A percentile compares a stretch with the other conserved stretches of the same genome.
These are phyloP conservation scores for Porites rus DNA, from an alignment of 92 coral and sea anemone species.

Conservation along the genomic window DNA sequence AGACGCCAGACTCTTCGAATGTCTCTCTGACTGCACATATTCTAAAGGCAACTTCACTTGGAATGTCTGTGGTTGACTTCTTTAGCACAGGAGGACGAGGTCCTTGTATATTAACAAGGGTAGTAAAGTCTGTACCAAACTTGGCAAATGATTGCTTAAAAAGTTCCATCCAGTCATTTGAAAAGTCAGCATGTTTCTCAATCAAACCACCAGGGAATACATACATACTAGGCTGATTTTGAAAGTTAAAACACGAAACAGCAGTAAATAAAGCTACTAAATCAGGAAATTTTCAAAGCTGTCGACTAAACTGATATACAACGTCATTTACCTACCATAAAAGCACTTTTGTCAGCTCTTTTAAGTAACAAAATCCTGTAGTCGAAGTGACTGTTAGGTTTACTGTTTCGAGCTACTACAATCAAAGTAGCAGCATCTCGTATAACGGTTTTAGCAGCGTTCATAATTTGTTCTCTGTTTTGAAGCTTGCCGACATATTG, in stretches of 20 bases:
- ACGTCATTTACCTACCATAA: constrained; percentile 77
- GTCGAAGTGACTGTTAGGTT: constrained; percentile 57
- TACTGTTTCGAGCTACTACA: constrained; percentile 57
- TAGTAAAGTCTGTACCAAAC: constrained; percentile 74
- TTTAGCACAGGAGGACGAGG: constrained; percentile 80
- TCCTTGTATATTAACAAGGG: constrained; percentile 67
- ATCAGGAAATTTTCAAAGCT: background rate
- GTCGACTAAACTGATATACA: too few relatives aligned
- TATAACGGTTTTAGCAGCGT: constrained; percentile 21
- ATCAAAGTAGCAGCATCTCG: constrained; percentile 83
- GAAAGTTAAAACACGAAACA: background rate
- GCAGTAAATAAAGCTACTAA: too few relatives aligned
- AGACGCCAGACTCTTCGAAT: constrained; percentile 96
- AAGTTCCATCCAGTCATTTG: constrained; percentile 92
- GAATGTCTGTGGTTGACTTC: constrained; percentile 65
- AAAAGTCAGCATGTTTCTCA: constrained; percentile 85
- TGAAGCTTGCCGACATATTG: background rate
- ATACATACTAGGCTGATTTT: constrained; percentile 80
- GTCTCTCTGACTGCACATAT: constrained; percentile 98
- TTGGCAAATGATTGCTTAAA: constrained; percentile 66
- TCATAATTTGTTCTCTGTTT: background rate
- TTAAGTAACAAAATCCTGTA: constrained; percentile 82
- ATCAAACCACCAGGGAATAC: constrained; percentile 97
- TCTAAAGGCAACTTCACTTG: constrained; percentile 88
- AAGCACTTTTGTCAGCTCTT: constrained; percentile 79